These are phyloP conservation scores for Lottia scabra DNA, from an alignment of 2,888 invertebrate genomes.

Conservation along the genomic window DNA sequence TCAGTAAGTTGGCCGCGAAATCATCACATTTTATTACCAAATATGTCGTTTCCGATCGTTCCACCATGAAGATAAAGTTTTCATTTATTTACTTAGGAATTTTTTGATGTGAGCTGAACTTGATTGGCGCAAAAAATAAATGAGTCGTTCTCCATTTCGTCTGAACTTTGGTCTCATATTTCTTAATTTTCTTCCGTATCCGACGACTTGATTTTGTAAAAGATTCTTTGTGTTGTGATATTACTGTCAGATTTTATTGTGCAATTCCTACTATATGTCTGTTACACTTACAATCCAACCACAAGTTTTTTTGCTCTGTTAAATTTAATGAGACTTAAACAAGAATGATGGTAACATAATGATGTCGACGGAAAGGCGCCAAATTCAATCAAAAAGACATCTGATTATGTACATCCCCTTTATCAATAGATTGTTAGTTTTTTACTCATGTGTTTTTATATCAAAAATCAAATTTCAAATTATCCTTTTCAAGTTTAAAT, in stretches of 20 bases:
- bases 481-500: too few relatives aligned
- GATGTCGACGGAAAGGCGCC: neutral
- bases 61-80: neutral
- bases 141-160: neutral
- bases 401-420: too few relatives aligned
- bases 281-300: neutral
- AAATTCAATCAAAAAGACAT: neutral
- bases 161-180: neutral
- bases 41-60: slow-evolving; percentile 1
- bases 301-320: neutral
- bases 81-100: neutral
- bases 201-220: neutral
- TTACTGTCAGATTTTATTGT: neutral
- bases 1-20: neutral
- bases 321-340: neutral
- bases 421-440: too few relatives aligned
- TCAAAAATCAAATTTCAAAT: too few relatives aligned
- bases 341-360: neutral
- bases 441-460: too few relatives aligned
- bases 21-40: slow-evolving; percentile 1
- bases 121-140: slow-evolving; percentile 7
- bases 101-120: neutral
- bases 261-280: neutral
- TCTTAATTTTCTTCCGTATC: neutral
- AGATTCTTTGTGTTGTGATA: neutral